Percentiles rank a stretch among this genome's conserved stretches.
phyloP scores from a whole-genome alignment of 1,140 invertebrate genomes.

The Drosophila pseudoobscura region DNA sequence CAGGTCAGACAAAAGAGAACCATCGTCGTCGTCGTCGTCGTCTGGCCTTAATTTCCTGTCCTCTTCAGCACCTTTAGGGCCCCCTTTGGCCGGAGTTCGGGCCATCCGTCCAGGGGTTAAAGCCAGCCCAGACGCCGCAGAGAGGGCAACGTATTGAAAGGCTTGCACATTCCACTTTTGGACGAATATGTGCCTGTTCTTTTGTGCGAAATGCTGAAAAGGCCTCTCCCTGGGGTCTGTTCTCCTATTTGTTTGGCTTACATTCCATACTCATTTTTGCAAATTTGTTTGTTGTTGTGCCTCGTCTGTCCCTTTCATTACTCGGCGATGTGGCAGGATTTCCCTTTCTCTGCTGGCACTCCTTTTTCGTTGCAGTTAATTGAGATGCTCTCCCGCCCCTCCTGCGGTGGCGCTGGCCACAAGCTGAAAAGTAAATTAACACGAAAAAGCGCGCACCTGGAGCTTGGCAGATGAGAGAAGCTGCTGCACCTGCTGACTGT shows the following conservation, averaged over 20 bases:
- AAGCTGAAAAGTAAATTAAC: constrained; percentile 55
- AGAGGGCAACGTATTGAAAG: constrained; percentile 50
- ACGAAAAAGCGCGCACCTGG: constrained; percentile 35
- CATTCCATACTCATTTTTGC: constrained; percentile 53
- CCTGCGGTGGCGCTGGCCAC: constrained; percentile 33
- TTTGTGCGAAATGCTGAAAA: constrained; percentile 25
- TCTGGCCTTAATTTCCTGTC: constrained; percentile 31
- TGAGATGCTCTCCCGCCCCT: constrained; percentile 37
- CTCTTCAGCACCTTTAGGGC: background rate
- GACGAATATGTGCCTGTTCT: too few species aligned
- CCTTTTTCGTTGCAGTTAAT: constrained; percentile 35
- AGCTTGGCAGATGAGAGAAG: constrained; percentile 9
- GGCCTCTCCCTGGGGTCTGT: constrained; percentile 1
- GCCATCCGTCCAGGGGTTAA: constrained; percentile 8
- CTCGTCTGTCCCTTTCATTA: constrained; percentile 35
- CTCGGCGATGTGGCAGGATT: constrained; percentile 24
- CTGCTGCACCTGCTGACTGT: constrained; percentile 15
- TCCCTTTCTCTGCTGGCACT: constrained; percentile 6
- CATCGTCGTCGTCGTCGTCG: constrained; percentile 6
- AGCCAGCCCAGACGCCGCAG: constrained; percentile 30
- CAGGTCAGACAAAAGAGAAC: constrained; percentile 24
- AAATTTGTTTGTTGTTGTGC: constrained; percentile 55
- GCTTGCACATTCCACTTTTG: constrained; percentile 11
- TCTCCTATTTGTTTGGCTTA: constrained; percentile 58
- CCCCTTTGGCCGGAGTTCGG: constrained; percentile 9